Evolutionary conservation across 2,113 vertebrate species (phyloP).

Genomic region (Pluvialis apricaria): DNA sequence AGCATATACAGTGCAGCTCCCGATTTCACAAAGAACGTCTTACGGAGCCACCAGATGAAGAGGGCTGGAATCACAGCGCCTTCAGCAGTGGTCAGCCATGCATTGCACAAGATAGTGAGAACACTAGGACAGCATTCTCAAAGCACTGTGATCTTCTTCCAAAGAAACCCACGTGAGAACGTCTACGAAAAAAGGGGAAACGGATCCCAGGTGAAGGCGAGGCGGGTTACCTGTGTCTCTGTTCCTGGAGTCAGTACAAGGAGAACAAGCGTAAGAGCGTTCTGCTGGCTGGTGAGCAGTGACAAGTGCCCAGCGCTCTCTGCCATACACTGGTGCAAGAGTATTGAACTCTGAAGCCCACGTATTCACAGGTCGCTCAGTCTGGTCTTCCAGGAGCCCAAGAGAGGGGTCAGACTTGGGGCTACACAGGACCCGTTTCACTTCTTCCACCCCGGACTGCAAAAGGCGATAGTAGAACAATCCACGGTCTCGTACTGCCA

Average conservation of each 20-base stretch:
- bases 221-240: constrained; percentile 29
- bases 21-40: neutral
- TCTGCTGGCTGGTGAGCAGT: constrained; percentile 57
- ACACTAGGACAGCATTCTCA: neutral
- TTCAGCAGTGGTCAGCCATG: neutral
- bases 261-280: neutral
- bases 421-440: constrained; percentile 79
- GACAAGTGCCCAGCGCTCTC: constrained; percentile 59
- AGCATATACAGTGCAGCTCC: neutral
- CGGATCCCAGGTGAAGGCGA: neutral
- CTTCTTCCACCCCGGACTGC: constrained; percentile 80
- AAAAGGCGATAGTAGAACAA: constrained; percentile 92
- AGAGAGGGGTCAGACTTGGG: constrained; percentile 88
- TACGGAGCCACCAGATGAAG: neutral
- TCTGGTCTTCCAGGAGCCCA: constrained; percentile 83
- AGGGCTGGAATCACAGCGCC: neutral
- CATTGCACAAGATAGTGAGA: neutral
- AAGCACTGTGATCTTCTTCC: neutral
- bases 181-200: neutral
- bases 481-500: constrained; percentile 89
- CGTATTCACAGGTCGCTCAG: constrained; percentile 77
- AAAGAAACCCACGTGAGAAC: neutral
- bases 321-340: constrained; percentile 77
- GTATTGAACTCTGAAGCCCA: constrained; percentile 90
- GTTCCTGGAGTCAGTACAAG: neutral